Percentiles rank a stretch among this genome's conserved stretches.
phyloP scores from a whole-genome alignment of 2,888 invertebrate species.

The Pandemis corylana region DNA sequence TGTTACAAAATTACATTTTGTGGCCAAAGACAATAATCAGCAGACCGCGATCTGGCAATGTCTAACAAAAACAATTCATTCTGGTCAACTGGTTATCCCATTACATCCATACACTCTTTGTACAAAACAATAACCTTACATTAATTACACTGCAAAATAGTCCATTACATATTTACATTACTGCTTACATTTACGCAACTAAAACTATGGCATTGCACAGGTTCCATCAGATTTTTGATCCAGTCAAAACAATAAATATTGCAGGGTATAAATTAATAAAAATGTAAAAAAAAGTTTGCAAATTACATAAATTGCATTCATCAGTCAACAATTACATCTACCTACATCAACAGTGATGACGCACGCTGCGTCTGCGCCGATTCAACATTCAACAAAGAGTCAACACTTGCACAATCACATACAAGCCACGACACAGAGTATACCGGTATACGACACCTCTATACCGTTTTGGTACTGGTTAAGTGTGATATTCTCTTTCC shows the following conservation, averaged over 20 bases:
- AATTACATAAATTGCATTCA: conserved; percentile 74
- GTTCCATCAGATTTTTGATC: conserved; percentile 80
- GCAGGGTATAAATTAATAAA: conserved; percentile 60
- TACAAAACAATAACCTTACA: conserved; percentile 64
- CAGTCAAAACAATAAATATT: conserved; percentile 75
- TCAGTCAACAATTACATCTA: conserved; percentile 67
- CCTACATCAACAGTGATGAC: conserved; percentile 31
- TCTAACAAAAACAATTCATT: conserved; percentile 54
- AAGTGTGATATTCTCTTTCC: too few relatives aligned
- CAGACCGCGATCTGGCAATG: conserved; percentile 41
- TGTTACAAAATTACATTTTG: conserved; percentile 38
- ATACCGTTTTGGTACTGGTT: not conserved
- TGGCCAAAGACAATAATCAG: conserved; percentile 28
- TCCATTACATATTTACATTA: conserved; percentile 64
- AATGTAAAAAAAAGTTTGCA: conserved; percentile 65
- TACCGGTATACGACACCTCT: not conserved
- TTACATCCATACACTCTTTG: conserved; percentile 54
- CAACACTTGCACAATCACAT: conserved; percentile 44
- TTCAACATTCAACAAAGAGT: conserved; percentile 47
- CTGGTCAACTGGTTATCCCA: conserved; percentile 51
- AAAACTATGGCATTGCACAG: conserved; percentile 71
- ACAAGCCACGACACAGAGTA: conserved; percentile 43
- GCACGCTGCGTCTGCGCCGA: conserved; percentile 46
- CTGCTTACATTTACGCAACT: conserved; percentile 58
- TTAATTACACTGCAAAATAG: conserved; percentile 58